A percentile compares a stretch with the other conserved stretches of the same genome.
Evolutionary conservation across 2,797 vertebrate species (phyloP).

Genomic region (Sebastes diaconus): DNA sequence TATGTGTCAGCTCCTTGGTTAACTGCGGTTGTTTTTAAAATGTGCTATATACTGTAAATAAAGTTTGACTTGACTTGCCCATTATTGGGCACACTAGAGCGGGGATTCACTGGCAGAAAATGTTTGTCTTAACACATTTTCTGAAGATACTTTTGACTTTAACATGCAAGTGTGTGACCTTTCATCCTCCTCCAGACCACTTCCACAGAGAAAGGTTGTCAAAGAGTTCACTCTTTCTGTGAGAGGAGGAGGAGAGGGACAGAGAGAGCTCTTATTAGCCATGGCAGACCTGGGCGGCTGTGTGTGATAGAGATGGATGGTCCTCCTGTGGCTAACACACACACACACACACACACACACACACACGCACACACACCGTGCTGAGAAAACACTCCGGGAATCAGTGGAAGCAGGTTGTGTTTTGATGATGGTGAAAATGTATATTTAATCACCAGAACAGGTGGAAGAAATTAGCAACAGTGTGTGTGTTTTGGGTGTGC

Average conservation of each 20-base stretch:
- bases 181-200: conserved; percentile 39
- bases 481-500: not conserved
- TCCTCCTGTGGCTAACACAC: conserved; percentile 53
- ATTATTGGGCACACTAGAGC: not conserved
- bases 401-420: conserved; percentile 3
- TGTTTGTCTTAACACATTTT: not conserved
- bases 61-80: too few relatives aligned
- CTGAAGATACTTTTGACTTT: not conserved
- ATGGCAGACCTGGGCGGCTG: conserved; percentile 65
- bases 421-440: not conserved
- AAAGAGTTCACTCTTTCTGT: not conserved
- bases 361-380: not conserved
- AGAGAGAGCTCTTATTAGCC: conserved; percentile 65
- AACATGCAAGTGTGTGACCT: conserved; percentile 29
- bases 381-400: not conserved
- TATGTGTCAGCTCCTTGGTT: too few relatives aligned
- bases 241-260: conserved; percentile 15
- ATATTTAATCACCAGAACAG: conserved; percentile 2
- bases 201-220: not conserved
- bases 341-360: not conserved
- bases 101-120: not conserved
- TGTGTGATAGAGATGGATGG: conserved; percentile 78
- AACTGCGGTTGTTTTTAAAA: too few relatives aligned
- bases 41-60: too few relatives aligned
- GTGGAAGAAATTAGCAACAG: not conserved